Evolutionary conservation across 1,140 invertebrate species (phyloP).

Genomic region (Drosophila azteca): DNA sequence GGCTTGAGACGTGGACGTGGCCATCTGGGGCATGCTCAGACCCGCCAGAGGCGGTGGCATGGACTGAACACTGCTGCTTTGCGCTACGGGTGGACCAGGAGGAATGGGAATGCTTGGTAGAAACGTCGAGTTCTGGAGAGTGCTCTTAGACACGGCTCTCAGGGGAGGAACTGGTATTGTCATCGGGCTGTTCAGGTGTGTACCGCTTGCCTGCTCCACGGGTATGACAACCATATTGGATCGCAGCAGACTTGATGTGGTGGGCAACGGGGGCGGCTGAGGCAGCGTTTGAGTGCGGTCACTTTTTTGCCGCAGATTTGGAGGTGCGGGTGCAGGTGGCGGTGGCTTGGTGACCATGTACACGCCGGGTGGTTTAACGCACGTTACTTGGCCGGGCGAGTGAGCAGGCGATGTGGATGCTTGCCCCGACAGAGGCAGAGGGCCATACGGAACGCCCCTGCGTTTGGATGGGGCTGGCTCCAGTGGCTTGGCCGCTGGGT

Average conservation of each 20-base stretch:
- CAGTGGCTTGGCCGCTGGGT: slow-evolving; percentile 7
- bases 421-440: slow-evolving; percentile 20
- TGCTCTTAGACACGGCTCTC: slow-evolving; percentile 71
- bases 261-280: slow-evolving; percentile 14
- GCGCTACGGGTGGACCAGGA: not conserved
- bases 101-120: not conserved
- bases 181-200: slow-evolving; percentile 51
- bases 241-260: slow-evolving; percentile 56
- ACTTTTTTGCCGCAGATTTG: slow-evolving; percentile 38
- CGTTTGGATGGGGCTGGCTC: slow-evolving; percentile 30
- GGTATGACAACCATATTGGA: slow-evolving; percentile 82
- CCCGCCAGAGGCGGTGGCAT: slow-evolving; percentile 69
- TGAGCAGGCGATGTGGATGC: slow-evolving; percentile 20
- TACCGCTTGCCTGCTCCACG: slow-evolving; percentile 42
- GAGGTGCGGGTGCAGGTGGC: slow-evolving; percentile 12
- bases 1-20: not conserved
- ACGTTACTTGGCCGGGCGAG: slow-evolving; percentile 22
- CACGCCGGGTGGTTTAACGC: slow-evolving; percentile 16
- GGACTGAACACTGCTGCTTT: slow-evolving; percentile 4
- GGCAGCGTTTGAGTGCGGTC: slow-evolving; percentile 20
- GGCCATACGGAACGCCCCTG: slow-evolving; percentile 48
- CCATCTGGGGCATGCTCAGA: slow-evolving; percentile 36
- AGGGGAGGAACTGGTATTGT: slow-evolving; percentile 72
- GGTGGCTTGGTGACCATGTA: slow-evolving; percentile 1
- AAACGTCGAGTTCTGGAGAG: slow-evolving; percentile 35